A percentile compares a stretch with the other conserved stretches of the same genome.
These are phyloP conservation scores for Sipha flava DNA, from an alignment of 1,140 invertebrate species.

Conservation along the genomic window DNA sequence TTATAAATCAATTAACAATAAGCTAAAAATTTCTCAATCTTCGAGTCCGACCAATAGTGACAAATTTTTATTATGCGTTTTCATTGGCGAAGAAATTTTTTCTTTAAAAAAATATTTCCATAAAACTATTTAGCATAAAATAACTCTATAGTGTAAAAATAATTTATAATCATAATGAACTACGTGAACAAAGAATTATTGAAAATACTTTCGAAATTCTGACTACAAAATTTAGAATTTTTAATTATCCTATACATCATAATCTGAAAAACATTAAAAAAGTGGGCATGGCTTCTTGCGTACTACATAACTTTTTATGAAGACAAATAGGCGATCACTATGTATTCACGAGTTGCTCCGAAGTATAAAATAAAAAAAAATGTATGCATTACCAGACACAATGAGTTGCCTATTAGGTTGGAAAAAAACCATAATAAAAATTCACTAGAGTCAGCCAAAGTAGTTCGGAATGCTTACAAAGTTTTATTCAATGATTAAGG, in stretches of 20 bases:
- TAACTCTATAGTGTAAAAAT: slow-evolving; percentile 35
- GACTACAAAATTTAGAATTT: slow-evolving; percentile 41
- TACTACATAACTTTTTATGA: slow-evolving; percentile 40
- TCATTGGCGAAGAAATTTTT: slow-evolving; percentile 33
- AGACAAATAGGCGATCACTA: background rate
- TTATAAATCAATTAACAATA: slow-evolving; percentile 33
- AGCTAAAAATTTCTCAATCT: slow-evolving; percentile 15
- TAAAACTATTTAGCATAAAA: slow-evolving; percentile 26
- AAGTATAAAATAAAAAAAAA: no score
- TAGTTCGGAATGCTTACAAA: no score
- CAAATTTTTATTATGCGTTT: background rate
- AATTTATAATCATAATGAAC: slow-evolving; percentile 46
- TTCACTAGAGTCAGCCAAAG: no score
- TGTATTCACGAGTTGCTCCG: no score
- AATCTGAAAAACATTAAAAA: slow-evolving; percentile 39
- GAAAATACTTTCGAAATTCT: slow-evolving; percentile 48
- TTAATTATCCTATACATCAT: slow-evolving; percentile 41
- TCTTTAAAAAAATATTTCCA: slow-evolving; percentile 13
- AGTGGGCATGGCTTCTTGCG: slow-evolving; percentile 38
- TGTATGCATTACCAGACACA: no score
- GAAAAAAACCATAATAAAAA: no score
- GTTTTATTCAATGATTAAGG: no score
- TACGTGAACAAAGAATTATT: slow-evolving; percentile 42
- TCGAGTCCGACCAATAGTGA: background rate
- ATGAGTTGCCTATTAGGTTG: no score